Evolutionary conservation across 1,140 invertebrate genomes (phyloP), one percentile per base, ranked within the genome.

Genomic region (Aphis craccivora): DNA sequence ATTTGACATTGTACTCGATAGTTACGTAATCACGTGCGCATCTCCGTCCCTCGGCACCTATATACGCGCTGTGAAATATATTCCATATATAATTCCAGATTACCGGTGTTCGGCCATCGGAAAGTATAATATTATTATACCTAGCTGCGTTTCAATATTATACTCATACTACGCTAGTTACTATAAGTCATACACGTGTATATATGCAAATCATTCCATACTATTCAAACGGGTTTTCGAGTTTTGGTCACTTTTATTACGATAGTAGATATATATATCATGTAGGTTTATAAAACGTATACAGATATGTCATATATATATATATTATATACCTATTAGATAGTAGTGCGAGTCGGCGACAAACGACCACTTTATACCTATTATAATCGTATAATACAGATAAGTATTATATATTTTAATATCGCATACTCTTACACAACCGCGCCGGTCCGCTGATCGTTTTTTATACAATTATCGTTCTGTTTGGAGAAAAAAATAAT

Each of bases 171-270:
- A n/a, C 30, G n/a, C 30, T n/a, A 67, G 60, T 67, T n/a, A n/a
- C 60, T n/a, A 5, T 55, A 55, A 9, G 14, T 4, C 22, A 60
- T 60, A 60, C 14, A 14, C 30, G 30, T n/a, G 14, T 35, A 30
- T 76, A 6, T 86, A 86, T 86, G 84, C 84, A 86, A 86, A 86
- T 86, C 25, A 18, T 45, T 86, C 40, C 40, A 45, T 86, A 60
- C 25, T 86, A 45, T 86, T 86, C 4, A 86, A 86, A 86, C 84
- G 40, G 43, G 84, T 86, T 86, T 86, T 86, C 43, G 40, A 40
- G 84, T 45, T 45, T 86, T 86, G 84, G 40, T 45, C 30, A 86
- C 40, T 45, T 76, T 76, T 76, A 76, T 76, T n/a, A 76, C 60
- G 60, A 67, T 40, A 1, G 11, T 60, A 67, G 25, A 30, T 67